Evolutionary conservation across 2,113 vertebrate species (phyloP).

Genomic region (Maccullochella peelii): DNA sequence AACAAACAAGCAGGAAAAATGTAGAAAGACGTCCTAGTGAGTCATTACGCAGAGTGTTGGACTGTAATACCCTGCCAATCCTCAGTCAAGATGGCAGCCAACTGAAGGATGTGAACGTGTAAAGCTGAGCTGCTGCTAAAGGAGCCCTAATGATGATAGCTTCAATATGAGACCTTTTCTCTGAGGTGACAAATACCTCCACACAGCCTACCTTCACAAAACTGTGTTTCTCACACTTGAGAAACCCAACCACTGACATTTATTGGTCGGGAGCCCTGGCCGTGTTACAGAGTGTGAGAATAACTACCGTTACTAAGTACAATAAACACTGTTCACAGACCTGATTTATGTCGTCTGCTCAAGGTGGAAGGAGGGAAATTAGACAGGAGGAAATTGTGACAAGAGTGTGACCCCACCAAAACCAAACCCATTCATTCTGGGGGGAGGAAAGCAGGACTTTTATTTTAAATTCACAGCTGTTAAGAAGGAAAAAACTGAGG

Average conservation of each 20-base stretch:
- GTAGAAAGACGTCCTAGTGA: not conserved
- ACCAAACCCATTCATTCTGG: conserved; percentile 42
- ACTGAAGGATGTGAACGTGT: conserved; percentile 31
- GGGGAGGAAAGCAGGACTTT: conserved; percentile 33
- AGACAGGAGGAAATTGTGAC: conserved; percentile 75
- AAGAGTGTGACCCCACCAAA: conserved; percentile 63
- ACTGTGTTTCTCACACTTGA: conserved; percentile 29
- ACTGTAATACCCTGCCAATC: conserved; percentile 30
- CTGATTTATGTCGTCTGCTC: conserved; percentile 75
- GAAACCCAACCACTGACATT: conserved; percentile 65
- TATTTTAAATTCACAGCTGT: conserved; percentile 30
- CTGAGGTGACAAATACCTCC: conserved; percentile 70
- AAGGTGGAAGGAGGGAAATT: conserved; percentile 63
- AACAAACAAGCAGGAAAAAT: not conserved
- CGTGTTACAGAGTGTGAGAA: conserved; percentile 62
- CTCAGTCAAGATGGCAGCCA: conserved; percentile 46
- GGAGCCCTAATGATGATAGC: conserved; percentile 69
- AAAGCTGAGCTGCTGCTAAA: conserved; percentile 41
- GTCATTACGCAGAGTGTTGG: conserved; percentile 26
- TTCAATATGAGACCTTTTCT: conserved; percentile 76
- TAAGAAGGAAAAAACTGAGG: not conserved
- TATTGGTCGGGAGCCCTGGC: conserved; percentile 66
- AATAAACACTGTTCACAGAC: conserved; percentile 64
- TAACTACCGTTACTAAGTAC: conserved; percentile 66
- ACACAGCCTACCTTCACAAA: conserved; percentile 42